Percentiles rank a stretch among this genome's conserved stretches.
These are phyloP conservation scores for Iphiclides podalirius DNA, from an alignment of 2,888 invertebrate species.

Conservation along the genomic window DNA sequence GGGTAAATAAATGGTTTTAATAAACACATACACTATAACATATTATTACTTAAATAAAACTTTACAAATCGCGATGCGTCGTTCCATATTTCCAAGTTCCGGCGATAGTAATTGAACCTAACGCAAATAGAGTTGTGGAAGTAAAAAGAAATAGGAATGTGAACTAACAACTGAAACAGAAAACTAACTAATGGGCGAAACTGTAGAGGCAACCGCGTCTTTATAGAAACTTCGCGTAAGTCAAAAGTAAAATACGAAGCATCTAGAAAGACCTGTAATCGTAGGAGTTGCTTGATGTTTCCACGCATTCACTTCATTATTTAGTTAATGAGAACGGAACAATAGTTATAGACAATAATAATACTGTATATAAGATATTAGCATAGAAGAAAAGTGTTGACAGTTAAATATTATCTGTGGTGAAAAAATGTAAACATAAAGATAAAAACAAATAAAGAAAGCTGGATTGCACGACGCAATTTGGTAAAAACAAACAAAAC, in stretches of 20 bases:
- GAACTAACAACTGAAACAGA: slow-evolving; percentile 10
- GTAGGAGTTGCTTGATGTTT: not conserved
- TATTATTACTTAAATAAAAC: no score
- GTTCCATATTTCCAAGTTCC: not conserved
- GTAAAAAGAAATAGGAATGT: slow-evolving; percentile 7
- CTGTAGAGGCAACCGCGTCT: slow-evolving; percentile 15
- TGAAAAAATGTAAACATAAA: no score
- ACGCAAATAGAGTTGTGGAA: not conserved
- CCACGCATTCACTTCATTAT: slow-evolving; percentile 2
- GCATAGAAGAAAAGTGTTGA: not conserved
- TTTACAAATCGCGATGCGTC: not conserved
- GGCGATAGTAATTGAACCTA: not conserved
- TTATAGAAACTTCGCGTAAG: slow-evolving; percentile 19
- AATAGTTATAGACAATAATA: not conserved
- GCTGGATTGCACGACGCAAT: no score
- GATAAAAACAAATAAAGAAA: no score
- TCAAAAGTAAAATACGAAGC: slow-evolving; percentile 8
- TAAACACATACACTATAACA: no score
- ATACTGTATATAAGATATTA: not conserved
- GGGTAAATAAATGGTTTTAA: no score
- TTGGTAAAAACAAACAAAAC: no score
- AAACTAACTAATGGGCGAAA: slow-evolving; percentile 16
- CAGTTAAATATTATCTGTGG: no score
- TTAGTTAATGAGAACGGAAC: slow-evolving; percentile 2
- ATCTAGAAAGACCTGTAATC: slow-evolving; percentile 10